Evolutionary conservation across 2,113 vertebrate genomes (phyloP).

Genomic region (Nyctereutes procyonoides): DNA sequence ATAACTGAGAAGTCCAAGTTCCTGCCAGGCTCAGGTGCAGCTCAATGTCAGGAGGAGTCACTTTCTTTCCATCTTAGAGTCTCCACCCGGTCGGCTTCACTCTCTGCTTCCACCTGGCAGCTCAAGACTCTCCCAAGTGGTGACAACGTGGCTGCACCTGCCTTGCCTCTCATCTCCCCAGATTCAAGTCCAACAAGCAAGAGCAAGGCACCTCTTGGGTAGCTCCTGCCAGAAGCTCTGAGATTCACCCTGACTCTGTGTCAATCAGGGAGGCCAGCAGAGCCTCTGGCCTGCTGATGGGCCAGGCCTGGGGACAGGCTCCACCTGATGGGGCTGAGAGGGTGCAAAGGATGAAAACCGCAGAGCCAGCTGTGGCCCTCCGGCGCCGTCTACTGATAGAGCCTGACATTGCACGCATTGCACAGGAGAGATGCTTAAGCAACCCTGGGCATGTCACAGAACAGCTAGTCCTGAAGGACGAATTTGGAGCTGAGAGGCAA

Average conservation of each 20-base stretch:
- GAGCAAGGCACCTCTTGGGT: background rate
- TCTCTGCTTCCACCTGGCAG: background rate
- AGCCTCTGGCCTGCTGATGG: background rate
- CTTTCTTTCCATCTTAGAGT: background rate
- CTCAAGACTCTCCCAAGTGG: background rate
- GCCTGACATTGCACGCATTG: background rate
- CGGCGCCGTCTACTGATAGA: background rate
- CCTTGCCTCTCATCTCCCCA: background rate
- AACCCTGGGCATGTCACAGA: too few relatives aligned
- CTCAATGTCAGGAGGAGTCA: accelerated
- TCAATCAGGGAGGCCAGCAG: background rate
- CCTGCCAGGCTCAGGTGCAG: background rate
- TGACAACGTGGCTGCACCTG: background rate
- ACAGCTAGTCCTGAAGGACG: background rate
- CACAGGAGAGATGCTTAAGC: background rate
- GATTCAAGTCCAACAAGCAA: background rate
- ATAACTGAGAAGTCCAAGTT: background rate
- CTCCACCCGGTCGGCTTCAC: accelerated
- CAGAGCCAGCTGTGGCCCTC: background rate
- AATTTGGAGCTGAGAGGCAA: background rate
- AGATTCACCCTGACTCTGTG: background rate
- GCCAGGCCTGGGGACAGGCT: background rate
- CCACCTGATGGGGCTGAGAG: background rate
- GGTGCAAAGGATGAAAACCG: background rate
- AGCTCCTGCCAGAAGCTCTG: background rate